Conservation (phyloP, 2,797 vertebrate species). For the Distichodus sexfasciatus region DNA sequence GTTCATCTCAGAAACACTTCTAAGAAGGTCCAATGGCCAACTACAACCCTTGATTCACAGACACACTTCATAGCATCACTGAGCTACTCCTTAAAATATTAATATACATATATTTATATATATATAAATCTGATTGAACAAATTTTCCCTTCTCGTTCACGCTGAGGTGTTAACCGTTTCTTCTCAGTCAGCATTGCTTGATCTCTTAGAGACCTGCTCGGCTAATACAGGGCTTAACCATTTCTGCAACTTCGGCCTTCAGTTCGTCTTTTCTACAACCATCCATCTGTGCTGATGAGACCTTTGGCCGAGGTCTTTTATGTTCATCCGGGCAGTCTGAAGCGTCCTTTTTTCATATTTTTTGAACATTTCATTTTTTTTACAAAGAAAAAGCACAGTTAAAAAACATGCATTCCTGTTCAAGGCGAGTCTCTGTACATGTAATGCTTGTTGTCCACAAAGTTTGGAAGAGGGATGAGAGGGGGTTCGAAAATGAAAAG, state of each 20-base stretch:
- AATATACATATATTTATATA: too few relatives aligned
- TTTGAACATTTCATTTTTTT: not conserved
- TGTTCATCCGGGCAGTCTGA: conserved; percentile 58
- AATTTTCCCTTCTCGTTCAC: not conserved
- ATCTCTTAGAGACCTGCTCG: not conserved
- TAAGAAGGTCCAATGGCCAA: too few relatives aligned
- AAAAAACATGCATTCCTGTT: conserved; percentile 54
- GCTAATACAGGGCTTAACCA: not conserved
- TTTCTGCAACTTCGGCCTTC: not conserved
- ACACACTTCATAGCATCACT: not conserved
- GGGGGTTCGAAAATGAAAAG: too few relatives aligned
- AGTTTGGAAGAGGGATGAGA: too few relatives aligned
- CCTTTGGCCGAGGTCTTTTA: not conserved
- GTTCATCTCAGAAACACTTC: too few relatives aligned
- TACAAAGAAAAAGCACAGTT: conserved; percentile 52
- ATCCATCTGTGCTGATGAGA: conserved; percentile 26
- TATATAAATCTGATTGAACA: not conserved
- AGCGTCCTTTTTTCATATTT: conserved; percentile 50
- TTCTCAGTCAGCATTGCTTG: not conserved
- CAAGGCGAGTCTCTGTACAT: conserved; percentile 70
- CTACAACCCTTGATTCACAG: not conserved
- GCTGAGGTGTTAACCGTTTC: not conserved
- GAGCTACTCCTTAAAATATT: conserved; percentile 3
- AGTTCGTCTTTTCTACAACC: conserved; percentile 17
- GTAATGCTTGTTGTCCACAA: too few relatives aligned